These are phyloP conservation scores for Pseudorectes ferrugineus DNA, from an alignment of 2,113 vertebrate genomes.

Conservation along the genomic window DNA sequence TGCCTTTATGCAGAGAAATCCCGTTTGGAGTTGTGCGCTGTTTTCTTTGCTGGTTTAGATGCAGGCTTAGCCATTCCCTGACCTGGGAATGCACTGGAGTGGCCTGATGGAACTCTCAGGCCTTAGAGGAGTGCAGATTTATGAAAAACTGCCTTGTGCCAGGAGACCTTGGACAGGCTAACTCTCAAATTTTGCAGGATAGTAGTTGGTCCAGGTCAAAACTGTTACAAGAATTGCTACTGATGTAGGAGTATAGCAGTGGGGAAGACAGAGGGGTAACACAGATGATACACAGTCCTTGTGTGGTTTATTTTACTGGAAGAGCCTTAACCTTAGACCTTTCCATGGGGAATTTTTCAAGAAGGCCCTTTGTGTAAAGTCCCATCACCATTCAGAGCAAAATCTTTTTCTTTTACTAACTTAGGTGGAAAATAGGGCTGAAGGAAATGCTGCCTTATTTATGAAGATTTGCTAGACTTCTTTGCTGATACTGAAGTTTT, in stretches of 20 bases:
- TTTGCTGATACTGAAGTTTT: background rate
- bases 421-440: background rate
- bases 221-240: background rate
- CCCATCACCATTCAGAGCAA: background rate
- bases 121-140: background rate
- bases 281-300: accelerated
- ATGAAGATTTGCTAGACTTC: background rate
- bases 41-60: background rate
- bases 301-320: background rate
- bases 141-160: background rate
- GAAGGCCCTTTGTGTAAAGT: background rate
- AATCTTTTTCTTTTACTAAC: background rate
- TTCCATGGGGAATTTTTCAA: background rate
- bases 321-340: background rate
- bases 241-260: background rate
- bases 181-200: background rate
- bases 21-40: background rate
- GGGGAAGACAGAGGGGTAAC: background rate
- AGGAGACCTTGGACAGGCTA: no score
- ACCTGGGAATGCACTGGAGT: background rate
- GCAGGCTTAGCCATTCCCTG: background rate
- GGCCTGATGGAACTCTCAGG: background rate
- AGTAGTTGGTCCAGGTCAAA: background rate
- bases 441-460: background rate
- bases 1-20: background rate